A percentile compares a stretch with the other conserved stretches of the same genome.
These are phyloP conservation scores for Phalanger gymnotis DNA, from an alignment of 2,797 vertebrate species.

Conservation along the genomic window DNA sequence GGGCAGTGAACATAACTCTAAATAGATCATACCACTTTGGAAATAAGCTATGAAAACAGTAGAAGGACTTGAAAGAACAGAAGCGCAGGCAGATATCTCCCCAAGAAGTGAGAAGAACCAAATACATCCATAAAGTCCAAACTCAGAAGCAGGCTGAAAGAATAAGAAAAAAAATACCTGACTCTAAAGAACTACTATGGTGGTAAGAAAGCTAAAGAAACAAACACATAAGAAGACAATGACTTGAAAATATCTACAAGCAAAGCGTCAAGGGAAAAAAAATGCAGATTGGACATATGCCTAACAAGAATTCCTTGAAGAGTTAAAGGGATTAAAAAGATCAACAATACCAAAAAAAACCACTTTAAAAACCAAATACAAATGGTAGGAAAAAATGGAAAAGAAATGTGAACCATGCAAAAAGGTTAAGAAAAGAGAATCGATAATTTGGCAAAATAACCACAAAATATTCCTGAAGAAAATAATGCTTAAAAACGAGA, in stretches of 20 bases:
- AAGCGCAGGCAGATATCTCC: not conserved
- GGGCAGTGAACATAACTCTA: not conserved
- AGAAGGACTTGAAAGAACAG: not conserved
- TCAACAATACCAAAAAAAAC: not conserved
- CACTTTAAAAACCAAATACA: not conserved
- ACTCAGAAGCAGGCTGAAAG: not conserved
- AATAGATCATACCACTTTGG: not conserved
- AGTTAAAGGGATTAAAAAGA: not conserved
- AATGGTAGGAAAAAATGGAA: not conserved
- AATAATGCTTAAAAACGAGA: no score
- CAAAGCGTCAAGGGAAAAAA: not conserved
- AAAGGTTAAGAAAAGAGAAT: not conserved
- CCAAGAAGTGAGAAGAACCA: not conserved
- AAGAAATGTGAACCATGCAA: not conserved
- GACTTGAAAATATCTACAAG: not conserved
- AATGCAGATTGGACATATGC: not conserved
- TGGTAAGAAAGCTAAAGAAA: not conserved
- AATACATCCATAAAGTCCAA: not conserved
- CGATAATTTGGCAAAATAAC: not conserved
- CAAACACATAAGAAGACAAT: not conserved
- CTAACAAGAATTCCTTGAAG: not conserved
- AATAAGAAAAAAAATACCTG: not conserved
- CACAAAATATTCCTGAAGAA: not conserved
- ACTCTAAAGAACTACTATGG: not conserved
- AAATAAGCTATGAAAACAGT: not conserved